Base-by-base conservation (phyloP, 2,797 vertebrate species). In the Margarornis squamiger region DNA sequence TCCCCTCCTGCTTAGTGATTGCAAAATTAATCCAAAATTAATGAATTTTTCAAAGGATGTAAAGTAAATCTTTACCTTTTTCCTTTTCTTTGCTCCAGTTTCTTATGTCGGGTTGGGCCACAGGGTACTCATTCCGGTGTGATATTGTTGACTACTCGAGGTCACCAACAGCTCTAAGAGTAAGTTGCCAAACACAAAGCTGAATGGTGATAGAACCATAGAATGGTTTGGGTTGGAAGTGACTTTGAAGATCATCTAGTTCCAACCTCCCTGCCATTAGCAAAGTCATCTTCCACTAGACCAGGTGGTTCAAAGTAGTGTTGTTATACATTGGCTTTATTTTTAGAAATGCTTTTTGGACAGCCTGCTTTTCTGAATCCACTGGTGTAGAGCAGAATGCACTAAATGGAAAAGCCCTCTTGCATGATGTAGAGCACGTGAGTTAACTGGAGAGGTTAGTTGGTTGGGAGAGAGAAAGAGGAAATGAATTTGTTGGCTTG, bases 61-160 rank as follows among this genome's bases (percentile, higher is more conserved):
- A 29, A 93, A 68, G 27, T 32, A 88, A 93, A 51, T 58, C 34
- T 80, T 48, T 78, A 30, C 36, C 30, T 12, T 88, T 62, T 93
- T 23, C 87, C 14, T 90, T 93, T 68, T 59, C 41, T 62, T 95
- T 96, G 49, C 27, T 84, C 20, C 94, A 99, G 99, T 99, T 99
- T 98, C 97, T 99, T 88, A 99, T 99, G 99, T 99, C 99, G 2
- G 99, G 99, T 90, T 99, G 99, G 99, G 99, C 99, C 57, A 99
- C 99, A 2, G 99, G 99, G 34, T 99, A 99, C 96, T 98, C 98
- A 2, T 99, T 99, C 94, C 97, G 48, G 29, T 99, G 99, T 45
- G 99, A 99, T 94, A 85, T 99, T 1, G 98, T 99, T 58, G 99
- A 99, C 97, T 99, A 98, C 97, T 99, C 99, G 0, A 95, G 90